Percentiles rank a stretch among this genome's conserved stretches.
Conservation (phyloP, 2,113 vertebrate species). For the Corapipo altera region DNA sequence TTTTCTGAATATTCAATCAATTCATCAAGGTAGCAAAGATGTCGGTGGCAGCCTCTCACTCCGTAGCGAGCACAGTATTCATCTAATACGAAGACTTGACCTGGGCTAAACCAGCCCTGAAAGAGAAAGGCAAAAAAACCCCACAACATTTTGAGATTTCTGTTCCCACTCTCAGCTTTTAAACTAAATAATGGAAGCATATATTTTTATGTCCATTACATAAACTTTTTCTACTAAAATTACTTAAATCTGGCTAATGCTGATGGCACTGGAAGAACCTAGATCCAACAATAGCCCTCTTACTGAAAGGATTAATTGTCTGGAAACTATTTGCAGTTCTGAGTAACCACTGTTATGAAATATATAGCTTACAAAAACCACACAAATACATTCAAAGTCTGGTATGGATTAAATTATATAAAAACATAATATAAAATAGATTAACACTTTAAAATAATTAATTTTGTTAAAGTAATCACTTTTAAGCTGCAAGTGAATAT, state of each 20-base stretch:
- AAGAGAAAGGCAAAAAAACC: conserved; percentile 9
- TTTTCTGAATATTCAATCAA: conserved; percentile 91
- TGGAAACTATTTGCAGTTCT: neutral
- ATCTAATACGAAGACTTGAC: conserved; percentile 95
- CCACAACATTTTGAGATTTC: neutral
- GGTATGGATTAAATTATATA: neutral
- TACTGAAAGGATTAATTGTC: neutral
- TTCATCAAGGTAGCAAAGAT: conserved; percentile 92
- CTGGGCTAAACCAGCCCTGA: conserved; percentile 98
- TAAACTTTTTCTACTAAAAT: neutral
- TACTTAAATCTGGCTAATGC: neutral
- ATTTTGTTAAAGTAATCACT: neutral
- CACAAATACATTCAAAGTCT: neutral
- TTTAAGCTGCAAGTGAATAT: neutral
- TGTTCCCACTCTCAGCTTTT: neutral
- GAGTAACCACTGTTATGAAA: neutral
- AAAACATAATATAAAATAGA: neutral
- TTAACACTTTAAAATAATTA: neutral
- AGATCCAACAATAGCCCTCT: neutral
- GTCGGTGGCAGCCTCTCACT: conserved; percentile 92
- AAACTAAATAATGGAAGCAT: neutral
- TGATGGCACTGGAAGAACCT: neutral
- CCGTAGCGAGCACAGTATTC: conserved; percentile 97
- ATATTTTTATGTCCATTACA: neutral
- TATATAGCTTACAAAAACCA: neutral